Conservation (phyloP, 2,888 invertebrate genomes). For the Eumacrocentrus americanus region DNA sequence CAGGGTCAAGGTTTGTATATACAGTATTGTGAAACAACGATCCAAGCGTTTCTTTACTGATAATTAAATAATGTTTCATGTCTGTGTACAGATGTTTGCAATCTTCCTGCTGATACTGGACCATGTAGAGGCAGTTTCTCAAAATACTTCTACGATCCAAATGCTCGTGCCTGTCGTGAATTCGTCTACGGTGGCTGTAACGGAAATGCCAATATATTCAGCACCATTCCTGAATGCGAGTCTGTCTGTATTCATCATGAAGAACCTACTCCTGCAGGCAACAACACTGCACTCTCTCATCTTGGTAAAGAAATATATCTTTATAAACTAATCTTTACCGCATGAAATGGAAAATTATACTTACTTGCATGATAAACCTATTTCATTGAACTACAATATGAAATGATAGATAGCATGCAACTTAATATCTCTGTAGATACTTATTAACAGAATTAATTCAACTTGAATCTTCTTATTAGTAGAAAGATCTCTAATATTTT, state of each 20-base stretch:
- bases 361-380: no score
- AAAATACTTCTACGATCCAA: conserved; percentile 75
- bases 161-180: conserved; percentile 68
- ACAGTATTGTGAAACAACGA: no score
- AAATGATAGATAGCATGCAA: no score
- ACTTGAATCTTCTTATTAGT: conserved; percentile 30
- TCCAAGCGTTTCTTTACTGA: no score
- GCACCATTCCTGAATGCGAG: conserved; percentile 75
- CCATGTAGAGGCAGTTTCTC: conserved; percentile 71
- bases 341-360: no score
- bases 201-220: conserved; percentile 86
- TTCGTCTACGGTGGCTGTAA: conserved; percentile 84
- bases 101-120: conserved; percentile 71
- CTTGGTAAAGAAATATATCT: conserved; percentile 49
- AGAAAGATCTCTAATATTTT: conserved; percentile 21
- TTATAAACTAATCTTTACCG: neutral
- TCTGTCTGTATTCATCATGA: conserved; percentile 71
- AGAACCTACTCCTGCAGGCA: conserved; percentile 63
- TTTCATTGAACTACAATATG: no score
- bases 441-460: conserved; percentile 22
- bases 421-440: no score
- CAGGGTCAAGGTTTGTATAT: conserved; percentile 68
- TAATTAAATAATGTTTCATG: conserved; percentile 32
- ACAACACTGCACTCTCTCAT: conserved; percentile 56
- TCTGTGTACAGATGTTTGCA: conserved; percentile 73